phyloP scores from a whole-genome alignment of 2,113 vertebrate species.

The Tor tambroides region DNA sequence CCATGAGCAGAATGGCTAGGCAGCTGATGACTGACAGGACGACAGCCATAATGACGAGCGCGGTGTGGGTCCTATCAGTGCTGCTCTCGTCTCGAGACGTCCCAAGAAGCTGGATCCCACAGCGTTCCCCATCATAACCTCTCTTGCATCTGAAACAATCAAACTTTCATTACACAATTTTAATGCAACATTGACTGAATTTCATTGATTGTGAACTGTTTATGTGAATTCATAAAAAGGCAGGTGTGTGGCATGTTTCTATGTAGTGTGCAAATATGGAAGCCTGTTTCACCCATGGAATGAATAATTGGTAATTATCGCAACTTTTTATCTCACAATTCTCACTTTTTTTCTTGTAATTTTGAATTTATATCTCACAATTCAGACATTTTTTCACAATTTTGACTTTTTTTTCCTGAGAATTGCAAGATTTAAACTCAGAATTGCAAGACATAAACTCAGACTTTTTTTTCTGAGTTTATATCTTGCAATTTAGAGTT shows the following conservation, averaged over 20 bases:
- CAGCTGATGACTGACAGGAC: constrained; percentile 79
- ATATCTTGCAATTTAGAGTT: no score
- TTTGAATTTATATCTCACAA: no score
- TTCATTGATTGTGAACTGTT: not conserved
- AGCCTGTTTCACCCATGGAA: no score
- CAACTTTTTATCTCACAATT: no score
- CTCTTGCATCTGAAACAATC: constrained; percentile 70
- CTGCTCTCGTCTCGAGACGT: not conserved
- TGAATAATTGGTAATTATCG: no score
- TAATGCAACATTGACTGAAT: not conserved
- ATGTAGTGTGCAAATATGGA: not conserved
- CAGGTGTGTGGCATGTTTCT: not conserved
- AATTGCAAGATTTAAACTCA: no score
- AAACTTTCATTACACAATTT: not conserved
- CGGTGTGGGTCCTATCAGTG: constrained; percentile 67
- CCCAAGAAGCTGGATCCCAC: constrained; percentile 72
- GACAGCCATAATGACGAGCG: constrained; percentile 75
- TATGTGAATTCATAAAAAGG: not conserved
- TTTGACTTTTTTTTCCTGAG: no score
- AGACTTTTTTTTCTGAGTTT: no score
- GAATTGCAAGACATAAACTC: no score
- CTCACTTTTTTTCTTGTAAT: no score
- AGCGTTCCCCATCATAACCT: constrained; percentile 76
- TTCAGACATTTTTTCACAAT: no score
- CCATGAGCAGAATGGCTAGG: constrained; percentile 74